Evolutionary conservation across 2,113 vertebrate genomes (phyloP).

Genomic region (Orientallactaga bullata): DNA sequence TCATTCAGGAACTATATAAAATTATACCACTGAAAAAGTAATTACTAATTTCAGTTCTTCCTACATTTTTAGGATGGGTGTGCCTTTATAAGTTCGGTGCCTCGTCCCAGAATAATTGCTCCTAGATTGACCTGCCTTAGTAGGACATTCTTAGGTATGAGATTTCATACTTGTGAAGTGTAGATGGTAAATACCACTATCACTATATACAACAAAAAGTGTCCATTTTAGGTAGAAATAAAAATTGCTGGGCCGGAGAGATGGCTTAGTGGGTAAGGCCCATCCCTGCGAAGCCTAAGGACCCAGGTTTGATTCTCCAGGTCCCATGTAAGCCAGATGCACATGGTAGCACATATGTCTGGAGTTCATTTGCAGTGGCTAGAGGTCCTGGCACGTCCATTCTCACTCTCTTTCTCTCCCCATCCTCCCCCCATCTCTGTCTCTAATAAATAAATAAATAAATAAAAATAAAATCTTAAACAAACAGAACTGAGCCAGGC

Average conservation of each 20-base stretch:
- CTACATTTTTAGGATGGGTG: not conserved
- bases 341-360: too few relatives aligned
- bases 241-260: constrained; percentile 3
- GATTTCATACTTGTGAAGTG: constrained; percentile 28
- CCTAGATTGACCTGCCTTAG: not conserved
- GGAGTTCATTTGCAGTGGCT: too few relatives aligned
- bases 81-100: not conserved
- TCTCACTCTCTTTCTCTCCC: too few relatives aligned
- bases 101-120: not conserved
- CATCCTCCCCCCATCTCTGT: too few relatives aligned
- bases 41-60: not conserved
- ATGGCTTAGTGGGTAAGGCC: too few relatives aligned
- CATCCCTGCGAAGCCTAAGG: too few relatives aligned
- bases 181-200: not conserved
- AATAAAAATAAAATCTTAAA: too few relatives aligned
- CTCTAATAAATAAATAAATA: too few relatives aligned
- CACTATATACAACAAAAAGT: not conserved
- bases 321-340: too few relatives aligned
- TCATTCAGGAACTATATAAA: not conserved
- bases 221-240: not conserved
- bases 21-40: not conserved
- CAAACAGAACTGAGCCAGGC: too few relatives aligned
- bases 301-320: too few relatives aligned
- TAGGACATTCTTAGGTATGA: not conserved
- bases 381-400: too few relatives aligned